Conservation (phyloP, 1,140 invertebrate genomes). For the Caerostris extrusa region DNA sequence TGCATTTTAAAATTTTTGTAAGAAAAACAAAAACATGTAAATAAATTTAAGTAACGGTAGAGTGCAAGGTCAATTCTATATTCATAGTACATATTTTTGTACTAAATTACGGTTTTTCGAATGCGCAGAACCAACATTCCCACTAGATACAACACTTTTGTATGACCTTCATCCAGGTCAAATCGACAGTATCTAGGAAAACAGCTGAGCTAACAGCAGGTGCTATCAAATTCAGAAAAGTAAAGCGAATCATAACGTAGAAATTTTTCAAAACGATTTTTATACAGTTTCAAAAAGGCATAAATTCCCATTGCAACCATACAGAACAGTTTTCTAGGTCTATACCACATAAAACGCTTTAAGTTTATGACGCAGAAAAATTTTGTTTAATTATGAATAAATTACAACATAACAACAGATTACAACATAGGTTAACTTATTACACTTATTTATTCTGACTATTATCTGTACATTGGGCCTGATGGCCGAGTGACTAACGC, state of each 20-base stretch:
- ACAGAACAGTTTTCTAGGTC: background rate
- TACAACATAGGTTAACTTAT: no score
- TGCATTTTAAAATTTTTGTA: no score
- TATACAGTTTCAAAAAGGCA: background rate
- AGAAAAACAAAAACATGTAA: no score
- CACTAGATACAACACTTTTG: background rate
- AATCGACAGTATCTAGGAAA: background rate
- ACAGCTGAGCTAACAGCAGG: background rate
- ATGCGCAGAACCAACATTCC: background rate
- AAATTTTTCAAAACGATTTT: background rate
- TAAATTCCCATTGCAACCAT: background rate
- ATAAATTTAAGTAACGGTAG: no score
- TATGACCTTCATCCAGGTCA: background rate
- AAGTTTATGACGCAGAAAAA: no score
- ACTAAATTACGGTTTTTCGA: background rate
- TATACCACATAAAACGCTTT: background rate
- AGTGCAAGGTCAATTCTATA: no score
- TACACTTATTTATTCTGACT: no score
- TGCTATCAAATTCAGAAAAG: background rate
- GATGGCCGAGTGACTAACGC: no score
- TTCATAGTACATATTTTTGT: background rate
- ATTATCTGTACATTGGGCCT: no score
- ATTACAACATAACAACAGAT: no score
- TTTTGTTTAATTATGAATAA: no score
- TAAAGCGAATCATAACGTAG: background rate